phyloP scores from a whole-genome alignment of 2,888 invertebrate species.

The Limnephilus rhombicus region DNA sequence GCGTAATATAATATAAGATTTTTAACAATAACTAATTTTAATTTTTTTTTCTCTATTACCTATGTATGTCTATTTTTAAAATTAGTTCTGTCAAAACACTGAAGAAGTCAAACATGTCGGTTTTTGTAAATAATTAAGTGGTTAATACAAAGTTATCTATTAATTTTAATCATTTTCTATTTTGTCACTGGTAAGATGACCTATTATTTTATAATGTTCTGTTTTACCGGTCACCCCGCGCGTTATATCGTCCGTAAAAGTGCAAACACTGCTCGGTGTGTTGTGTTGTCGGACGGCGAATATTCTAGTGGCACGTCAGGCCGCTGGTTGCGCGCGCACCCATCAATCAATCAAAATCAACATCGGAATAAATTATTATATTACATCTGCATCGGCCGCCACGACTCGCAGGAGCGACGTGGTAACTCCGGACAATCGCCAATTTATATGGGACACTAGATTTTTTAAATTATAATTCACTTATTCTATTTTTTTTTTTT shows the following conservation, averaged over 20 bases:
- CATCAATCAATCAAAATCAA: slow-evolving; percentile 66
- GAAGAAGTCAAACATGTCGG: too few relatives aligned
- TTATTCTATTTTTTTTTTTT: background rate
- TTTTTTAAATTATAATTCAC: background rate
- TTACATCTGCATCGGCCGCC: slow-evolving; percentile 62
- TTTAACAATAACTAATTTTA: too few relatives aligned
- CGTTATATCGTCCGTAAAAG: background rate
- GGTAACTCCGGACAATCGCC: slow-evolving; percentile 21
- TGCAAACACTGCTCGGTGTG: background rate
- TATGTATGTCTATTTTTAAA: too few relatives aligned
- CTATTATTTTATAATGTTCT: too few relatives aligned
- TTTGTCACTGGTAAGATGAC: too few relatives aligned
- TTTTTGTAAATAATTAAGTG: too few relatives aligned
- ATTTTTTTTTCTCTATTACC: too few relatives aligned
- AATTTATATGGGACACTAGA: background rate
- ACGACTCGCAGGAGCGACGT: slow-evolving; percentile 9
- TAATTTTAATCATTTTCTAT: too few relatives aligned
- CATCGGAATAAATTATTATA: slow-evolving; percentile 64
- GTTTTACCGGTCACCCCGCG: background rate
- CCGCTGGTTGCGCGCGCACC: slow-evolving; percentile 60
- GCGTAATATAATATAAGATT: too few relatives aligned
- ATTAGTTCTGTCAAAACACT: too few relatives aligned
- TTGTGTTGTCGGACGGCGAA: background rate
- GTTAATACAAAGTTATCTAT: too few relatives aligned
- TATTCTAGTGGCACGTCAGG: slow-evolving; percentile 25